Base-by-base conservation (phyloP, 1,140 invertebrate species). In the Neodiprion fabricii region DNA sequence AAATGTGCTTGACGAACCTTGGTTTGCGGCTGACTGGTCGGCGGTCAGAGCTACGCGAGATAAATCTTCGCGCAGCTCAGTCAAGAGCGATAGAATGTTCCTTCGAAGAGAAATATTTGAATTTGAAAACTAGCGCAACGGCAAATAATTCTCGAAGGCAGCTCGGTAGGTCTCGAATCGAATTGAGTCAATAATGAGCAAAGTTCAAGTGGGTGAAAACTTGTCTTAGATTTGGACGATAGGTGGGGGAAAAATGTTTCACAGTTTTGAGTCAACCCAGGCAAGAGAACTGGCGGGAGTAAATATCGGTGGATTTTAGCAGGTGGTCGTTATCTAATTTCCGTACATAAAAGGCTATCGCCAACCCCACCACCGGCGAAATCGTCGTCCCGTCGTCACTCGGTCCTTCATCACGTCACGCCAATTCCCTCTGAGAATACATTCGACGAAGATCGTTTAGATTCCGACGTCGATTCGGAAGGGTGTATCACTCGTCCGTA, bases 241-340 rank as follows among this genome's bases (percentile, higher is more conserved):
- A 12, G n/a, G 53, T 61, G 53, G 53, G 53, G 53, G 53, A 17
- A 61, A 61, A 17, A 61, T 61, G 53, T 61, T 17, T 61, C 53
- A 17, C 53, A 61, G 53, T 61, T 61, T 61, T 61, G 53, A 61
- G 11, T 61, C 53, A 61, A 61, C 53, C 28, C 28, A 4, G 11
- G 53, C 53, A 61, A 61, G 53, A 61, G 11, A 12, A 61, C 53
- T 61, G 53, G 7, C 53, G 53, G 53, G 53, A 61, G 53, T 61
- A 61, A 61, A 9, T 61, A 5, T 40, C 28, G 11, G 53, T 61
- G 53, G 9, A 61, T 61, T 61, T 61, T 61, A 61, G 53, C 53
- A 61, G 53, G 53, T 61, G 53, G 53, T 61, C 53, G 53, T 61
- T 61, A 61, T 61, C 53, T 61, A 61, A 61, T 61, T 61, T 11